Percentiles rank a stretch among this genome's conserved stretches.
Conservation (phyloP, 2,888 invertebrate genomes). For the Epistrophe eligans region DNA sequence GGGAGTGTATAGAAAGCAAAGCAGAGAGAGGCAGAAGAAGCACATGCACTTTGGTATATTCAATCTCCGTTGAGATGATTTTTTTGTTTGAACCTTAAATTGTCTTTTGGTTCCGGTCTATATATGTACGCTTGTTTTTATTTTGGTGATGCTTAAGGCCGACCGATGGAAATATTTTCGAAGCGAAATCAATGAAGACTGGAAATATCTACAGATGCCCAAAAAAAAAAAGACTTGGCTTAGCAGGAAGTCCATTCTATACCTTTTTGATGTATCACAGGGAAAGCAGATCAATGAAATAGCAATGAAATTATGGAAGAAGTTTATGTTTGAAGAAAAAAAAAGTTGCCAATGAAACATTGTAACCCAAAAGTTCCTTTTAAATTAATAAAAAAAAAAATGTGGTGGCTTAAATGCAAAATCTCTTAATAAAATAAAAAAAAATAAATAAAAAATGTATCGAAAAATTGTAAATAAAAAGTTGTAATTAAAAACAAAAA, state of each 20-base stretch:
- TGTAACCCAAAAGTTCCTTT: too few relatives aligned
- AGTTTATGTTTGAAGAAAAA: neutral
- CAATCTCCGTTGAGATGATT: neutral
- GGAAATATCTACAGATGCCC: neutral
- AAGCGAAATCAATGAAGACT: conserved; percentile 17
- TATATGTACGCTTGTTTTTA: neutral
- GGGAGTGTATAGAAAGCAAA: conserved; percentile 53
- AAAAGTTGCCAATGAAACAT: too few relatives aligned
- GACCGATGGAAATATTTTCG: conserved; percentile 12
- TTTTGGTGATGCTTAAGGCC: conserved; percentile 18
- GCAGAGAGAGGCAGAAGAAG: conserved; percentile 32
- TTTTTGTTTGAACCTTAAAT: conserved; percentile 4
- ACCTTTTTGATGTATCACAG: neutral
- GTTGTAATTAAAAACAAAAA: too few relatives aligned
- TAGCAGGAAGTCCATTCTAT: neutral
- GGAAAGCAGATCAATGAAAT: neutral
- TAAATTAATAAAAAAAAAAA: too few relatives aligned
- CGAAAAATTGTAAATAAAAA: too few relatives aligned
- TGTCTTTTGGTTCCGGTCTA: conserved; percentile 7
- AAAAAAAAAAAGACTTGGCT: neutral
- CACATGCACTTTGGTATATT: conserved; percentile 36
- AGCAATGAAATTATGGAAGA: neutral
- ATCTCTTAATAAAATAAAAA: too few relatives aligned
- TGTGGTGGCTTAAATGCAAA: too few relatives aligned
- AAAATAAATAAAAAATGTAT: too few relatives aligned